These are phyloP conservation scores for Microctenopoma stevenorrisi DNA, from an alignment of 2,797 vertebrate species.

Conservation along the genomic window DNA sequence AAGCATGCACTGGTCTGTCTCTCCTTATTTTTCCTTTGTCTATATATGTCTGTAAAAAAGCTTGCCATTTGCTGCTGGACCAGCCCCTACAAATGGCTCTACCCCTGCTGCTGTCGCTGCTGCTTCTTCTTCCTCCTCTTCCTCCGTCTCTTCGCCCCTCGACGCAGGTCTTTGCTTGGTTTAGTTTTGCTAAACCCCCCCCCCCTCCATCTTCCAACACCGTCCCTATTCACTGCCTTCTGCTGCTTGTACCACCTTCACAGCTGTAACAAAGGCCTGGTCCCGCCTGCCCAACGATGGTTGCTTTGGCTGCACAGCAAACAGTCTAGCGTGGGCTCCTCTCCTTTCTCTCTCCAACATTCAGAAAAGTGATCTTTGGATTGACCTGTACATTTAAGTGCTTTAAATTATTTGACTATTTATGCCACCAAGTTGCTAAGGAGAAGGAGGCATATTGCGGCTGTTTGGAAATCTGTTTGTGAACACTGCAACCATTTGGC, in stretches of 20 bases:
- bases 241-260: constrained; percentile 56
- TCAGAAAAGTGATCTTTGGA: constrained; percentile 19
- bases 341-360: constrained; percentile 49
- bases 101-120: constrained; percentile 74
- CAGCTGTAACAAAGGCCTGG: constrained; percentile 46
- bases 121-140: constrained; percentile 77
- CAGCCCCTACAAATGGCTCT: constrained; percentile 80
- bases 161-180: constrained; percentile 83
- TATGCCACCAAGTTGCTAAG: constrained; percentile 18
- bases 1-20: constrained; percentile 75
- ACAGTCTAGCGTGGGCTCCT: constrained; percentile 66
- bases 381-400: background rate
- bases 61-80: constrained; percentile 81
- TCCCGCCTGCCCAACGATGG: constrained; percentile 39
- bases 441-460: constrained; percentile 60
- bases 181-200: constrained; percentile 73
- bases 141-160: constrained; percentile 80
- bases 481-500: constrained; percentile 57
- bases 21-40: constrained; percentile 76
- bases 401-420: background rate
- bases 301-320: constrained; percentile 60
- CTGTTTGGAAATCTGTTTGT: constrained; percentile 62
- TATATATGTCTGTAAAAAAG: constrained; percentile 81
- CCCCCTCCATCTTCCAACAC: constrained; percentile 57
- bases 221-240: constrained; percentile 60